Conservation (phyloP, 2,113 vertebrate genomes). For the Pelecanus crispus region DNA sequence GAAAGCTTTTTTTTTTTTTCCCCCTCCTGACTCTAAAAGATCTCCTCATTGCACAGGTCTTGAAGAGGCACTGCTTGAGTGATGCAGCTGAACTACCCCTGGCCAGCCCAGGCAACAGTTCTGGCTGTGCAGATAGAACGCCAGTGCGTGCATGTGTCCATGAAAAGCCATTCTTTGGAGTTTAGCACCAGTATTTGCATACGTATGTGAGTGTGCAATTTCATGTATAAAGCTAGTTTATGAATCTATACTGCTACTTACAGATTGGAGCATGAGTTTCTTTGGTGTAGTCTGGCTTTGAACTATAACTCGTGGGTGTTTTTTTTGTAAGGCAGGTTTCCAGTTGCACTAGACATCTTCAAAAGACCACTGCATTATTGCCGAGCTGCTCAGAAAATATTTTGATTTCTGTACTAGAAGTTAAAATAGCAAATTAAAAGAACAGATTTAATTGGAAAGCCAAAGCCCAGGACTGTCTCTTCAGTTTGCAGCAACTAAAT, state of each 20-base stretch:
- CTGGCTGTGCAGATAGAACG: background rate
- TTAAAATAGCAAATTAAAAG: background rate
- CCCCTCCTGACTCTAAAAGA: background rate
- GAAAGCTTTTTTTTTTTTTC: background rate
- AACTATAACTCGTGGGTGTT: background rate
- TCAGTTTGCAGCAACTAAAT: background rate
- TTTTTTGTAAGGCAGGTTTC: background rate
- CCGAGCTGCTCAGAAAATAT: background rate
- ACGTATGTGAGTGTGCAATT: accelerated
- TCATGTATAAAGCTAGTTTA: background rate
- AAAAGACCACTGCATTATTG: background rate
- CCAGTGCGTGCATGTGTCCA: background rate
- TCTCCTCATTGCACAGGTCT: background rate
- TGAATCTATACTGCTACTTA: background rate
- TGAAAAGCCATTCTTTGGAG: background rate
- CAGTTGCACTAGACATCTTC: background rate
- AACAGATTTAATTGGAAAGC: background rate
- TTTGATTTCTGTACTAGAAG: background rate
- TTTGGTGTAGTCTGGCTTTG: background rate
- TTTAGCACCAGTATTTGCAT: background rate
- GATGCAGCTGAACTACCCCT: background rate
- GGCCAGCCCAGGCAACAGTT: background rate
- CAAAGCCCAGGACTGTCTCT: background rate
- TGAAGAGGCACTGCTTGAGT: too few species aligned
- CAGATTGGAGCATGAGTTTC: background rate